Evolutionary conservation across 2,797 vertebrate genomes (phyloP), one percentile per base, ranked within the genome.

Genomic region (Sebastes cheni): DNA sequence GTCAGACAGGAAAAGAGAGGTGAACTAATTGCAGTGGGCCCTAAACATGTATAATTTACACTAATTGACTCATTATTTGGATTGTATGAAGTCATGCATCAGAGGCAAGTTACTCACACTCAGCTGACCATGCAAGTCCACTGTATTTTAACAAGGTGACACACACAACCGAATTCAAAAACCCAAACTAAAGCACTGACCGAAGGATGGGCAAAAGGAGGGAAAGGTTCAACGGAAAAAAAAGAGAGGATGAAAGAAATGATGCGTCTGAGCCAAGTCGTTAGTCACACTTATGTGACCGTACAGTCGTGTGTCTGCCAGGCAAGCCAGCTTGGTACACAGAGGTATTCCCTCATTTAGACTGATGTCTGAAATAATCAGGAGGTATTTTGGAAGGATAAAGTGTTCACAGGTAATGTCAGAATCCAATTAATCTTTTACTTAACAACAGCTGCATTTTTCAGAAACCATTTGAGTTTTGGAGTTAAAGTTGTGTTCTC

Each of bases 51-150:
- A 90, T 92, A 93, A 93, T 93, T 93, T 88, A 93, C 67, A 89
- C 81, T 92, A 93, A 93, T 92, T 92, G 89, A 89, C 89, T 91
- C 85, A 86, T 93, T 93, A 93, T 92, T 92, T 88, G 78, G 87
- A 79, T 78, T 73, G 74, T 86, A 94, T 92, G 87, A 93, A 93
- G 88, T 88, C 87, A 89, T 90, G 90, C 92, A 92, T 94, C 85
- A 88, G 77, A 84, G 84, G 62, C 67, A 67, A 86, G 83, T 94
- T 93, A 85, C 80, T 89, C 77, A 81, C 79, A 91, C 86, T 90
- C 78, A 86, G 77, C 67, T 89, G 88, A 88, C 87, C 85, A 66
- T 52, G 80, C 67, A 12, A 52, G 39, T 83, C 73, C 68, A 81
- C 71, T 70, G 77, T 59, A 69, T 82, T 90, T 89, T 76, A 91